Evolutionary conservation across 2,113 vertebrate species (phyloP).

Genomic region (Chitala chitala): DNA sequence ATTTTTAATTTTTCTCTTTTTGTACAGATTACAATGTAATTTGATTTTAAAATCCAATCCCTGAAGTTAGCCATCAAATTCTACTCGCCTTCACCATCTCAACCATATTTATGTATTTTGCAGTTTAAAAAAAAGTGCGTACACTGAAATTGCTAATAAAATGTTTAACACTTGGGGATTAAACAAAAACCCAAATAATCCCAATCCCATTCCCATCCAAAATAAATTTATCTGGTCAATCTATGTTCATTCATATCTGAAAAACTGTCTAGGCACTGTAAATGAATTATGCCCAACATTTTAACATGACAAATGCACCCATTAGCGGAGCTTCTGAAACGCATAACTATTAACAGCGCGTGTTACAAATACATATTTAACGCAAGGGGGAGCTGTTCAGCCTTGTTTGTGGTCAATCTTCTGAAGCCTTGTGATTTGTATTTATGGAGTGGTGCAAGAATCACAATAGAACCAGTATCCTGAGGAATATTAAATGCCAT

Average conservation of each 20-base stretch:
- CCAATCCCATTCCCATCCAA: background rate
- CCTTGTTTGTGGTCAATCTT: no score
- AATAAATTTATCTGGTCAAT: background rate
- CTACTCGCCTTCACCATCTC: slow-evolving; percentile 23
- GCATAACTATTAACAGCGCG: slow-evolving; percentile 58
- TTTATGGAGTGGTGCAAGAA: slow-evolving; percentile 29
- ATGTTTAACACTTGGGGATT: slow-evolving; percentile 15
- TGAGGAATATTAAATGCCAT: slow-evolving; percentile 49
- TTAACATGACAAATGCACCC: background rate
- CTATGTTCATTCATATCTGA: background rate
- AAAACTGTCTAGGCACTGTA: background rate
- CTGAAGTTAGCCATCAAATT: slow-evolving; percentile 34
- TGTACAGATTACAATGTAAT: slow-evolving; percentile 41
- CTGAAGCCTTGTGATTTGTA: no score
- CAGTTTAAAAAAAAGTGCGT: slow-evolving; percentile 28
- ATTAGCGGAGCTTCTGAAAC: background rate
- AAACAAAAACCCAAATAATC: background rate
- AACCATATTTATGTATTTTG: slow-evolving; percentile 42
- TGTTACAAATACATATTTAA: slow-evolving; percentile 49
- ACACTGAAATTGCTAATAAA: slow-evolving; percentile 28
- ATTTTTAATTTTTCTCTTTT: slow-evolving; percentile 32
- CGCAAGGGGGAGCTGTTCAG: slow-evolving; percentile 23
- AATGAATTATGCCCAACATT: background rate
- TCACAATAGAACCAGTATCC: slow-evolving; percentile 39
- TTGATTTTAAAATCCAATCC: slow-evolving; percentile 36